Evolutionary conservation across 2,797 vertebrate species (phyloP), one percentile per base, ranked within the genome.

Genomic region (Pangasius sanitwongsei): DNA sequence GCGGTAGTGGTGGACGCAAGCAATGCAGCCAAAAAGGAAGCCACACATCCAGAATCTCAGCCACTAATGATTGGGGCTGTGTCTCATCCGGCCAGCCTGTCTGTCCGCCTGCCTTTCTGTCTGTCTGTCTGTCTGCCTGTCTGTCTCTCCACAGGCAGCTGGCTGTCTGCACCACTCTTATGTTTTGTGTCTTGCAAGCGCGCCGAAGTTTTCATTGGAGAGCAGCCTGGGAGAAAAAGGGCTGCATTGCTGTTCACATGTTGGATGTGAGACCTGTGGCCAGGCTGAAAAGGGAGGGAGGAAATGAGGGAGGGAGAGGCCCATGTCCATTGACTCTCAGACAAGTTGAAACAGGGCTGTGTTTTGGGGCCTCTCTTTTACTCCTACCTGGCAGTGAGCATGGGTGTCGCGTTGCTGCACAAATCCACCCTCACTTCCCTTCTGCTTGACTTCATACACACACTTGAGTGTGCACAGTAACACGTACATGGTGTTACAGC

Each of bases 21-120:
- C 61, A 37, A n/a, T 83, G 78, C 61, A 88, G 80, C 67, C 91
- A 91, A 78, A 85, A 89, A 90, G 91, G 91, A 92, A 92, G 89
- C 83, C 63, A 50, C 74, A 77, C 65, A 74, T 86, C 77, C 89
- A 90, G 83, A 86, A 82, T 87, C 50, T 87, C 63, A 90, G 90
- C 89, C 89, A 87, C 89, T 90, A 89, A 91, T 91, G 88, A 86
- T 80, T 55, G 28, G 75, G 80, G 75, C 87, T 87, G 87, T 86
- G 25, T 85, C 83, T 81, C 44, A 80, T 81, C 77, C 87, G 77
- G 80, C 77, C 59, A 86, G 82, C 31, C 63, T 87, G 86, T 25
- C 89, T 83, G 84, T 28, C 61, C 23, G 28, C 15, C 89, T 90
- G 61, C 55, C 59, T 77, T 23, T 77, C 31, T 83, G 81, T 48